Base-by-base conservation (phyloP, 2,113 vertebrate species). In the Spizaetus ornatus region DNA sequence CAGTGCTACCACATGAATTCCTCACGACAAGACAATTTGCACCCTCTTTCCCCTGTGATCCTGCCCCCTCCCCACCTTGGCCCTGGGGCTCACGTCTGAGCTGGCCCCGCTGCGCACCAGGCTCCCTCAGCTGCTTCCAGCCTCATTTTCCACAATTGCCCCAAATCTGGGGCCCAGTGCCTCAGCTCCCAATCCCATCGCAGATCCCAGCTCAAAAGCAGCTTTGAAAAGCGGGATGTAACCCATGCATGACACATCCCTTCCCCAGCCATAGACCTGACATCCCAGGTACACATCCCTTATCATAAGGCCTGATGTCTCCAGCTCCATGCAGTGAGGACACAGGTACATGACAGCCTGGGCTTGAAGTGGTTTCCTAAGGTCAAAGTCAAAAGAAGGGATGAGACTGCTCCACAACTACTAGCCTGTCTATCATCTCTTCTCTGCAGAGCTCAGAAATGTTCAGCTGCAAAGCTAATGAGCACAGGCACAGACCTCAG, bases 161-260 rank as follows among this genome's bases (percentile, higher is more conserved):
- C 16, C 52, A 77, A 23, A 84, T 77, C 17, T 7, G 0, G 29
- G 2, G 2, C 34, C 27, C 32, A 59, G 34, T 59, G 20, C 50
- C 38, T 59, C 62, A 77, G 36, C 27, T 80, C 23, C 20, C 58
- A 58, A 58, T 27, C 21, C 25, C 10, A 11, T 42, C 32, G 10
- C 59, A 82, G 34, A 67, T 13, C 16, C 12, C 56, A 80, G 59
- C 59, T 69, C 13, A 70, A 65, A 79, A 74, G 25, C 70, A 79
- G 48, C 48, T 91, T 66, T 82, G 80, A 79, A 70, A 70, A 74
- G 66, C 8, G 12, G 4, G 38, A 7, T 4, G 13, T 32, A 17
- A 23, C 20, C 40, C 23, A 10, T 3, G 4, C 0, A 0, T 12
- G 45, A 36, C 45, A 59, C 16, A 43, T n/a, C 38, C 63, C 58